phyloP scores from a whole-genome alignment of 2,113 vertebrate genomes.

The Megaceryle maxima region DNA sequence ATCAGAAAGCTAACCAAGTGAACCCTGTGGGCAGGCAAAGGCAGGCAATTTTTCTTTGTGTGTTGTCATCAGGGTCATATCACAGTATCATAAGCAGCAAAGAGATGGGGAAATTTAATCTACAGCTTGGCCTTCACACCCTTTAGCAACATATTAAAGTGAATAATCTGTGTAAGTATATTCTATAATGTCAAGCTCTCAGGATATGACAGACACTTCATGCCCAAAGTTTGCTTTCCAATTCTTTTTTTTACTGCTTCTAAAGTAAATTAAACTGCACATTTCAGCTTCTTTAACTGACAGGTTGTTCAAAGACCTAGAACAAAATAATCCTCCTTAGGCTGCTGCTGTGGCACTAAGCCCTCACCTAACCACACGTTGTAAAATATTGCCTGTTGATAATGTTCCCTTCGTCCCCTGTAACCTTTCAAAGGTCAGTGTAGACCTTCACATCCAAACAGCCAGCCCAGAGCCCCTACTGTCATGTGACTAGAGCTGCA shows the following conservation, averaged over 20 bases:
- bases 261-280: background rate
- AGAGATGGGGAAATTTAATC: background rate
- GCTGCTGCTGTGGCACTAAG: background rate
- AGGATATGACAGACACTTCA: background rate
- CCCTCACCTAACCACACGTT: background rate
- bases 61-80: background rate
- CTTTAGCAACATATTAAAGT: background rate
- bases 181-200: background rate
- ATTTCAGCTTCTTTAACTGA: background rate
- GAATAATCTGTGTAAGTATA: background rate
- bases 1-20: background rate
- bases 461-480: background rate
- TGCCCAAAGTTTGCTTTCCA: background rate
- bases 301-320: background rate
- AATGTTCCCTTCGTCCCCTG: background rate
- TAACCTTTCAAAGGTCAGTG: slow-evolving; percentile 33
- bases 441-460: slow-evolving; percentile 1
- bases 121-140: background rate
- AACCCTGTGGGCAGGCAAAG: background rate
- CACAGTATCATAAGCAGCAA: background rate
- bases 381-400: background rate
- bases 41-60: background rate
- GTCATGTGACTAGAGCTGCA: background rate
- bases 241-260: background rate
- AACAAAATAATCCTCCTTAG: background rate